phyloP scores from a whole-genome alignment of 2,113 vertebrate species.

The Pygoscelis adeliae region DNA sequence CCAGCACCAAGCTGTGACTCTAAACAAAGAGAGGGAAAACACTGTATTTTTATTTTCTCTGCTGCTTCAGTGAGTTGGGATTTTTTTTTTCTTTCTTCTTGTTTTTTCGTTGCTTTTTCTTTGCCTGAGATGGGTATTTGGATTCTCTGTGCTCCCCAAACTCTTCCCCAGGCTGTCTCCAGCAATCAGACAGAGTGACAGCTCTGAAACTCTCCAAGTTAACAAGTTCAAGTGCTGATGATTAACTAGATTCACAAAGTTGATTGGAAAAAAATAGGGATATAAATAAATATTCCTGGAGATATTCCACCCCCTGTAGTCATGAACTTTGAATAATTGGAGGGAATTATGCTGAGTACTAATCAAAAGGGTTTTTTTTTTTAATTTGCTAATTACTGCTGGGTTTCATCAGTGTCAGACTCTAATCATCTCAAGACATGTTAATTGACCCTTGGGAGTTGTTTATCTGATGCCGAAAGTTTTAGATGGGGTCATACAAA shows the following conservation, averaged over 20 bases:
- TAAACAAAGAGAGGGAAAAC: constrained; percentile 51
- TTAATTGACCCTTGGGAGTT: constrained; percentile 84
- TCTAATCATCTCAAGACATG: constrained; percentile 85
- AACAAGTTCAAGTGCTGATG: constrained; percentile 73
- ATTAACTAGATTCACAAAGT: constrained; percentile 78
- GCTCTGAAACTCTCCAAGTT: constrained; percentile 50
- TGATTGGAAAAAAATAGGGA: constrained; percentile 77
- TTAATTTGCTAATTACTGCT: constrained; percentile 84
- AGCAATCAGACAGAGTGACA: constrained; percentile 71
- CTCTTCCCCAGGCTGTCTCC: constrained; percentile 23
- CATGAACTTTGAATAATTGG: constrained; percentile 89
- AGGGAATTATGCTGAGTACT: constrained; percentile 86
- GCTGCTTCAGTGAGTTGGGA: background rate
- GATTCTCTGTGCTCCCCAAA: constrained; percentile 24
- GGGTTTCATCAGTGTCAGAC: constrained; percentile 84
- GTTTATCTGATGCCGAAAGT: constrained; percentile 67
- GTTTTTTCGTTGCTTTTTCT: background rate
- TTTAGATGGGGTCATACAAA: constrained; percentile 63
- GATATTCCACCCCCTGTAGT: constrained; percentile 82
- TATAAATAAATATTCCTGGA: constrained; percentile 88
- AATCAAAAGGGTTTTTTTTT: constrained; percentile 82
- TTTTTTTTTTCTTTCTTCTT: background rate
- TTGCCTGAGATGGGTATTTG: constrained; percentile 6
- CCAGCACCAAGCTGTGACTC: constrained; percentile 59
- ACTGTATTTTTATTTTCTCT: constrained; percentile 46